Conservation (phyloP, 53 echinoderm and acorn worm genomes). For the Zoroaster sp. region DNA sequence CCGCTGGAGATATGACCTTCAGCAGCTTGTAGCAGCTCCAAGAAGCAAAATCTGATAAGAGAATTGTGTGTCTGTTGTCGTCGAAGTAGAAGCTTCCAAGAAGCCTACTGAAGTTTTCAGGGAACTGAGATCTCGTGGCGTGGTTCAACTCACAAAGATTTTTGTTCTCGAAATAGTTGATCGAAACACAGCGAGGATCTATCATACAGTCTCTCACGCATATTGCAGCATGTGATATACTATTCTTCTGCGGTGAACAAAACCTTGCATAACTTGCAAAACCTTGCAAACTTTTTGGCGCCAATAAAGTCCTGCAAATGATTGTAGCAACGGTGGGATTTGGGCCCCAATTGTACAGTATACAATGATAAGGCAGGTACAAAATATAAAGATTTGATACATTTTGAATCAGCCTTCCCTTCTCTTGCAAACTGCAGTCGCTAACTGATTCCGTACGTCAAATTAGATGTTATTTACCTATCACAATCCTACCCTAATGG, state of each 20-base stretch:
- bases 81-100: slow-evolving; percentile 2
- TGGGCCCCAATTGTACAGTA: neutral
- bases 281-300: too few relatives aligned
- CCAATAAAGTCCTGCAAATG: neutral
- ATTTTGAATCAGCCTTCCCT: too few relatives aligned
- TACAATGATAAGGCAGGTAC: too few relatives aligned
- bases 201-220: neutral
- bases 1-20: neutral
- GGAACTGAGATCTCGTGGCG: neutral
- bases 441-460: too few relatives aligned
- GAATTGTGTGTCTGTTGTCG: neutral
- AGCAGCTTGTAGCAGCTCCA: neutral
- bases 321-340: too few relatives aligned
- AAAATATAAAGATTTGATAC: too few relatives aligned
- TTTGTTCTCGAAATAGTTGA: neutral
- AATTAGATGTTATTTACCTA: too few relatives aligned
- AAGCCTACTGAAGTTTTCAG: neutral
- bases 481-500: too few relatives aligned
- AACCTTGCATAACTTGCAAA: neutral
- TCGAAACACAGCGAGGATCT: neutral
- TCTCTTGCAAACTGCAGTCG: too few relatives aligned
- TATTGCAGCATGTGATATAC: neutral
- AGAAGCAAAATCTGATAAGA: neutral
- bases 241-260: neutral
- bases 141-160: slow-evolving; percentile 5